Base-by-base conservation (phyloP, 2,113 vertebrate species). In the Loxodonta africana region DNA sequence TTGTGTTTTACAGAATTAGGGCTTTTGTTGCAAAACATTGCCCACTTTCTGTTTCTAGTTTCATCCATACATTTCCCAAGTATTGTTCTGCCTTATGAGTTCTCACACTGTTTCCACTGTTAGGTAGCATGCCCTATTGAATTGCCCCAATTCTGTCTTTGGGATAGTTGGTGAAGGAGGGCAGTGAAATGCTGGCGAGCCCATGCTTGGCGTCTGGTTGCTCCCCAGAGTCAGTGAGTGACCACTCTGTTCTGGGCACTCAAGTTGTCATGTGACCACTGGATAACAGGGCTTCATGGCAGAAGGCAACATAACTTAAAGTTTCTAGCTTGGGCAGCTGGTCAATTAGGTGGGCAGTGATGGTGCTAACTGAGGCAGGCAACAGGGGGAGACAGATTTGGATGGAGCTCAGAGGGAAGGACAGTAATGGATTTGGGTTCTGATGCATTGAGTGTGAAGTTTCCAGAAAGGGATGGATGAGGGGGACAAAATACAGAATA, bases 11-110 rank as follows among this genome's bases (percentile, higher is more conserved):
- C 8, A 20, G 41, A 83, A 62, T 62, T 67, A 74, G 83, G 48
- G 25, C 5, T 97, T 90, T 94, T 80, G 44, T 83, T 82, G 51
- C 1, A 41, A 84, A 93, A 18, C 21, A 63, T 57, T 57, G 41
- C 2, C 17, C 57, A 46, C 26, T 8, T 63, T 88, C 51, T 73
- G 14, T 23, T 76, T 95, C 53, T 81, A 0, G 71, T 81, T 87
- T 96, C 3, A 1, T 71, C 28, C 48, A 57, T 15, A 28, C 4
- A 3, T 74, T 94, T 67, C 33, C 20, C 67, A 23, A 76, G 46
- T 71, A 9, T 44, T 8, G 8, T 18, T 5, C 33, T 62, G 44
- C 77, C 5, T 1, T n/a, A 0, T 51, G 85, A 26, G n/a, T 62
- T 62, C 83, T 53, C 63, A 30, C 11, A 0, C 18, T 6, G 0